Evolutionary conservation across 2,797 vertebrate genomes (phyloP), one percentile per base, ranked within the genome.

Genomic region (Streptopelia turtur): DNA sequence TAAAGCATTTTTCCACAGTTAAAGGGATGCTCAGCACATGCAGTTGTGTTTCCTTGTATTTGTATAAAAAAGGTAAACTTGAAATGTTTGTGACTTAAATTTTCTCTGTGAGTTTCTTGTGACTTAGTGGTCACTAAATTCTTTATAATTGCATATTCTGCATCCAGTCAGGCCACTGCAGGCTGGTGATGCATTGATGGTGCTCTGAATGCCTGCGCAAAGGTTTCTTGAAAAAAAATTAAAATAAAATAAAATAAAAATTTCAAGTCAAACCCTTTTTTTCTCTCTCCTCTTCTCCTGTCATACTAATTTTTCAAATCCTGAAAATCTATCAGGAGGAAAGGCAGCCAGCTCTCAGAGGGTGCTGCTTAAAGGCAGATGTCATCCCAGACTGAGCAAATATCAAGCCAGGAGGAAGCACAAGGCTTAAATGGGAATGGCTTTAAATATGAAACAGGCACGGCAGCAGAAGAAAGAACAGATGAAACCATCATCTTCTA

Each of bases 351-450:
- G 90, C 37, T 91, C 82, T 76, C 59, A 53, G 64, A 93, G 45
- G 23, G 56, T 64, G 71, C 84, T 9, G 16, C 85, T 95, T 78
- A 89, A 93, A 95, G 95, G 94, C 96, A 96, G 94, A 91, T 95
- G 93, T 89, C 91, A 77, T 45, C 72, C 91, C 96, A 95, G 95
- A 92, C 92, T 91, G 89, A 87, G 79, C 57, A 89, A 71, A 18
- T 69, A 83, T 1, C 69, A 89, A 96, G 92, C 90, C 92, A 95
- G 91, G 43, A 94, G 64, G 78, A 95, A 95, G 41, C 9, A 93
- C 6, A 63, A 77, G 68, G 75, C 63, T 89, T 83, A 68, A 89
- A 85, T 13, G 53, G 56, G 86, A 87, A 90, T 27, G 30, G 52
- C 45, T 95, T 93, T 64, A 90, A 74, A 76, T 13, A 82, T 2